These are phyloP conservation scores for Poecile atricapillus DNA, from an alignment of 2,113 vertebrate species.

Conservation along the genomic window DNA sequence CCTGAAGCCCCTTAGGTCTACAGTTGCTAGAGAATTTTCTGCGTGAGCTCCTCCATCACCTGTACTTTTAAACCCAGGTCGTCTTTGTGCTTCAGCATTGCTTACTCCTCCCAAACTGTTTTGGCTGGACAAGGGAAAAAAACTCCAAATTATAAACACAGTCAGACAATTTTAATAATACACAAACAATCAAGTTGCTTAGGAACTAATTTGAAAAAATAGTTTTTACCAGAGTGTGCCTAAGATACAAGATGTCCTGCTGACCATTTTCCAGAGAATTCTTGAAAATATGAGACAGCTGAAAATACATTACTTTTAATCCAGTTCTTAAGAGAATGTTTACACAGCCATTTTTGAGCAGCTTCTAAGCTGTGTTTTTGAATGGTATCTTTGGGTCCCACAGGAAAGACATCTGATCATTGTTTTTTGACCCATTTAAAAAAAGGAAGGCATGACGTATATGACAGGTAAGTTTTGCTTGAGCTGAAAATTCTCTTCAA, in stretches of 20 bases:
- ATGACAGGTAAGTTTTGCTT: neutral
- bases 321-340: neutral
- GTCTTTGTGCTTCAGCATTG: constrained; percentile 59
- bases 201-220: neutral
- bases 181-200: neutral
- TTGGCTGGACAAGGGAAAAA: constrained; percentile 37
- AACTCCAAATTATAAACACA: neutral
- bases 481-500: neutral
- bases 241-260: neutral
- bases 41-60: constrained; percentile 67
- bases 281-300: neutral
- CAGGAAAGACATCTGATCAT: neutral
- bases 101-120: constrained; percentile 34
- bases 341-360: neutral
- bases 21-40: constrained; percentile 85
- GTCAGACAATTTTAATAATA: neutral
- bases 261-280: neutral
- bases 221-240: neutral
- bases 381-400: neutral
- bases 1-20: constrained; percentile 84
- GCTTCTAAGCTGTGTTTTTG: neutral
- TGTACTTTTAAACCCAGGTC: constrained; percentile 74
- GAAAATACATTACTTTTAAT: neutral
- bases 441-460: neutral
- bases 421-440: neutral